Evolutionary conservation across 2,888 invertebrate species (phyloP).

Genomic region (Machimus atricapillus): DNA sequence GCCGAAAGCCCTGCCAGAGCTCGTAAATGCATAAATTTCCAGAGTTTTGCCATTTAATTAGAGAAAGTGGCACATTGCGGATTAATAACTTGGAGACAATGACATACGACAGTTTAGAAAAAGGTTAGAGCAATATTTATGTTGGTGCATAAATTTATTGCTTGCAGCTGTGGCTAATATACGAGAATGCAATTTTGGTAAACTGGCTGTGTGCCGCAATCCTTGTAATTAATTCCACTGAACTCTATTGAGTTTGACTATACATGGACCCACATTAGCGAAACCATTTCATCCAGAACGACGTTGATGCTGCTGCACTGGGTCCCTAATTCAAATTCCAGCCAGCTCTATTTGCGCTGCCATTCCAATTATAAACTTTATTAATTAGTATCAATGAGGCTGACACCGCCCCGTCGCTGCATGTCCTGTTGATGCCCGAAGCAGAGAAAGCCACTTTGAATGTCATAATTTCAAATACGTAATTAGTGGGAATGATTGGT

Average conservation of each 20-base stretch:
- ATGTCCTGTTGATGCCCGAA: background rate
- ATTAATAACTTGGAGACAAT: background rate
- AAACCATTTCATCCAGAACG: background rate
- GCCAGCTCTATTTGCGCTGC: background rate
- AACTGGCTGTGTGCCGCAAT: background rate
- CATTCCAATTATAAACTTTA: background rate
- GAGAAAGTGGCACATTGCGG: background rate
- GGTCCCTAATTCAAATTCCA: background rate
- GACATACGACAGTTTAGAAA: background rate
- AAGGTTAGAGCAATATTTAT: background rate
- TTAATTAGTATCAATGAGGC: background rate
- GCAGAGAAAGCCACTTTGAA: background rate
- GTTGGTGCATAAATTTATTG: background rate
- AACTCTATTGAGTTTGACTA: background rate
- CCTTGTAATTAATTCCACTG: background rate
- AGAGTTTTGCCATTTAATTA: conserved; percentile 9
- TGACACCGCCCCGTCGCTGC: background rate
- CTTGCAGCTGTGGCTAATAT: background rate
- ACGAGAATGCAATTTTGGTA: background rate
- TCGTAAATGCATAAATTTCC: background rate
- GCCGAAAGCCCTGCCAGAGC: background rate
- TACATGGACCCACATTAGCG: background rate
- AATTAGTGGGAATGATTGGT: background rate
- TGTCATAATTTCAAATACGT: background rate
- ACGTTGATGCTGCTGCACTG: background rate